Evolutionary conservation across 2,888 invertebrate species (phyloP).

Genomic region (Apamea crenata): DNA sequence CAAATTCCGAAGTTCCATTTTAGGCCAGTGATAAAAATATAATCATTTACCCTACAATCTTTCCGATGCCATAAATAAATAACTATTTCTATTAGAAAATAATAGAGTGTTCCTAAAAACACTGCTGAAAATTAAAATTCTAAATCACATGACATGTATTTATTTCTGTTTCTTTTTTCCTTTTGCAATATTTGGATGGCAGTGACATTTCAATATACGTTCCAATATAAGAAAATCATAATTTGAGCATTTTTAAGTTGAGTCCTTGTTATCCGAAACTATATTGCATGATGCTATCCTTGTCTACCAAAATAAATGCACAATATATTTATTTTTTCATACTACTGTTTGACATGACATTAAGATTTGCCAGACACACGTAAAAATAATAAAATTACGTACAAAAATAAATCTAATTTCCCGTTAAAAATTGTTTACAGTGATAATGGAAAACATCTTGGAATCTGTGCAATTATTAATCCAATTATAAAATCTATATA

Average conservation of each 20-base stretch:
- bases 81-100: not conserved
- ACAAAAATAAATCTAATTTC: slow-evolving; percentile 65
- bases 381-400: slow-evolving; percentile 66
- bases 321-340: slow-evolving; percentile 13
- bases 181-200: slow-evolving; percentile 55
- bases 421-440: slow-evolving; percentile 66
- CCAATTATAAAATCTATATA: slow-evolving; percentile 66
- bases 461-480: slow-evolving; percentile 58
- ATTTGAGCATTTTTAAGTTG: slow-evolving; percentile 16
- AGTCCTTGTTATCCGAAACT: slow-evolving; percentile 26
- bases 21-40: slow-evolving; percentile 75
- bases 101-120: not conserved
- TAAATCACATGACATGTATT: slow-evolving; percentile 69
- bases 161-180: slow-evolving; percentile 29
- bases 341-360: slow-evolving; percentile 38
- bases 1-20: slow-evolving; percentile 82
- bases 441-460: slow-evolving; percentile 71
- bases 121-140: not conserved
- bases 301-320: slow-evolving; percentile 30
- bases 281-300: slow-evolving; percentile 5
- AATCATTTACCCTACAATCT: slow-evolving; percentile 6
- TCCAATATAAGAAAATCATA: not conserved
- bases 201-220: slow-evolving; percentile 52
- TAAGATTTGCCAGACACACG: slow-evolving; percentile 60
- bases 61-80: not conserved